Percentiles rank a stretch among this genome's conserved stretches.
Conservation (phyloP, 1,140 invertebrate genomes). For the Ladona fulva region DNA sequence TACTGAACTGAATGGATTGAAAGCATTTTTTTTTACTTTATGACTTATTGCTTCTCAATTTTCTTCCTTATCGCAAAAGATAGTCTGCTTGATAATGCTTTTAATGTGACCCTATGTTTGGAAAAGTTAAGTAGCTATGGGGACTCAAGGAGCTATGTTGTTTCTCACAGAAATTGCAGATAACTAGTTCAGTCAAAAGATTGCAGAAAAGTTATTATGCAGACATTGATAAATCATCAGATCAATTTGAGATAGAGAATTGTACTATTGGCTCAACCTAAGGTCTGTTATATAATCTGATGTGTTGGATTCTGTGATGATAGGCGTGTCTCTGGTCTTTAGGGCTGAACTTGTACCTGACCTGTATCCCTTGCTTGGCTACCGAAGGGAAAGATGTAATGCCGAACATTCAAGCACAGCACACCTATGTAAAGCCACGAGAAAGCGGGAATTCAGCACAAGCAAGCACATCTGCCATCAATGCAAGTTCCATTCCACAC, state of each 20-base stretch:
- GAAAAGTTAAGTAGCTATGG: background rate
- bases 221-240: background rate
- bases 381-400: slow-evolving; percentile 26
- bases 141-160: background rate
- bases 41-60: background rate
- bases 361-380: slow-evolving; percentile 32
- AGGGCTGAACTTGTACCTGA: slow-evolving; percentile 30
- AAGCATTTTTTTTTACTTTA: background rate
- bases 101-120: too few species aligned
- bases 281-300: background rate
- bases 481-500: slow-evolving; percentile 11
- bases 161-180: background rate
- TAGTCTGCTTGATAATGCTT: too few species aligned
- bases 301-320: slow-evolving; percentile 15
- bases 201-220: background rate
- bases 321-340: slow-evolving; percentile 25
- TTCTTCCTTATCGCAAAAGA: too few species aligned
- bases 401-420: slow-evolving; percentile 24
- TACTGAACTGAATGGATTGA: background rate
- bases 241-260: background rate
- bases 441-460: slow-evolving; percentile 15
- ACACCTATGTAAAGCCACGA: slow-evolving; percentile 25
- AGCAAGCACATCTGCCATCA: slow-evolving; percentile 12
- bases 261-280: background rate
- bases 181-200: background rate